phyloP scores from a whole-genome alignment of 2,113 vertebrate genomes.

The Oenanthe melanoleuca region DNA sequence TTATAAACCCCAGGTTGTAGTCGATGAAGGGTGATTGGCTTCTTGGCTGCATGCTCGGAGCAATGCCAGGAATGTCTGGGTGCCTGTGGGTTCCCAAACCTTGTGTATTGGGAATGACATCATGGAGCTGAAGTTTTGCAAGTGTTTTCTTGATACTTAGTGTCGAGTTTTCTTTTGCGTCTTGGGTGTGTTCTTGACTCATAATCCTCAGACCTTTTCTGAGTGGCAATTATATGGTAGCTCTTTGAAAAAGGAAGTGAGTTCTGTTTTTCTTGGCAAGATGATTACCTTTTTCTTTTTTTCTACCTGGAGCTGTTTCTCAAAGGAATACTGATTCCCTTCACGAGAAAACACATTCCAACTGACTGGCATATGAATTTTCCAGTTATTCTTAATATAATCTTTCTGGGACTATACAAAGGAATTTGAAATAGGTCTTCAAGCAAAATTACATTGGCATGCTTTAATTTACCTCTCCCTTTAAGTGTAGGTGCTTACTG shows the following conservation, averaged over 20 bases:
- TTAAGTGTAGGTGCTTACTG: neutral
- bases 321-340: neutral
- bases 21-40: neutral
- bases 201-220: neutral
- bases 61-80: neutral
- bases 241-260: neutral
- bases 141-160: neutral
- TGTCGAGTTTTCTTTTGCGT: accelerated
- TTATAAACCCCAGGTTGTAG: neutral
- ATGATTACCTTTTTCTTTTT: neutral
- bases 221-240: neutral
- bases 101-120: neutral
- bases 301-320: neutral
- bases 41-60: neutral
- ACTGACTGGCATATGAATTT: neutral
- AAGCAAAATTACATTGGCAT: neutral
- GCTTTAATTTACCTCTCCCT: neutral
- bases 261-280: neutral
- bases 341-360: neutral
- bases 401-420: neutral
- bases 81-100: neutral
- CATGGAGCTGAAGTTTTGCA: neutral
- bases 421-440: neutral
- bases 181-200: neutral
- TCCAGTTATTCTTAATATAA: neutral